Conservation (phyloP, 92 coral and sea anemone species). For the Blastomussa wellsi region DNA sequence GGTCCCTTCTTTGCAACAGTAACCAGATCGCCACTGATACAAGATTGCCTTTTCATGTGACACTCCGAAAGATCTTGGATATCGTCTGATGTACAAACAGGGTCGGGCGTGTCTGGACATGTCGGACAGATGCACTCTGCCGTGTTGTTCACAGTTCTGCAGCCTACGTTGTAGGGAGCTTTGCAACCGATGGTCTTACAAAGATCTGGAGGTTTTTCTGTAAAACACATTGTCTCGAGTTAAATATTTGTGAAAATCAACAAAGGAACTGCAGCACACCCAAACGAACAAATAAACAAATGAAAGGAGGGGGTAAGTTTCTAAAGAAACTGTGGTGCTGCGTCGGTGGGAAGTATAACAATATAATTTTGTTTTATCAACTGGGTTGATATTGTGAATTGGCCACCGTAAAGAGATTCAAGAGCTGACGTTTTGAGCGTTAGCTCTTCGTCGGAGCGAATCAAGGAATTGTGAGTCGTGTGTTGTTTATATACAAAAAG, state of each 20-base stretch:
- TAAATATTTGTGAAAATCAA: neutral
- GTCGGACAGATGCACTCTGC: conserved; percentile 46
- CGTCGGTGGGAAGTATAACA: too few relatives aligned
- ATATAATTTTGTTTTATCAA: too few relatives aligned
- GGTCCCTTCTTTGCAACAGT: conserved; percentile 27
- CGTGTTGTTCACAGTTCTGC: conserved; percentile 9
- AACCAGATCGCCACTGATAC: neutral
- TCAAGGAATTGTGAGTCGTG: too few relatives aligned
- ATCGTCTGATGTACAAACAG: conserved; percentile 40
- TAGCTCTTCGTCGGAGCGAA: too few relatives aligned
- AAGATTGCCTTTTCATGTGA: conserved; percentile 25
- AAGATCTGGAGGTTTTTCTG: conserved; percentile 11
- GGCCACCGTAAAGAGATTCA: too few relatives aligned
- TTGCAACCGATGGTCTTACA: conserved; percentile 41
- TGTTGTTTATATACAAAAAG: too few relatives aligned
- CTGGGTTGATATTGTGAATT: too few relatives aligned
- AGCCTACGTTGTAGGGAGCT: conserved; percentile 48
- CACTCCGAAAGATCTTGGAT: conserved; percentile 38
- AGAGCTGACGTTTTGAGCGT: too few relatives aligned
- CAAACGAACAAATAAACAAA: too few relatives aligned
- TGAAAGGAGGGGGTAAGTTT: too few relatives aligned
- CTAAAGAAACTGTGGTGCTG: too few relatives aligned
- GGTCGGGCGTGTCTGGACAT: conserved; percentile 18
- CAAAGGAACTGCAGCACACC: too few relatives aligned
- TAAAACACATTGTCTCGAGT: neutral